Evolutionary conservation across 2,888 invertebrate genomes (phyloP), one percentile per base, ranked within the genome.

Genomic region (Himalopsyche tibetana): DNA sequence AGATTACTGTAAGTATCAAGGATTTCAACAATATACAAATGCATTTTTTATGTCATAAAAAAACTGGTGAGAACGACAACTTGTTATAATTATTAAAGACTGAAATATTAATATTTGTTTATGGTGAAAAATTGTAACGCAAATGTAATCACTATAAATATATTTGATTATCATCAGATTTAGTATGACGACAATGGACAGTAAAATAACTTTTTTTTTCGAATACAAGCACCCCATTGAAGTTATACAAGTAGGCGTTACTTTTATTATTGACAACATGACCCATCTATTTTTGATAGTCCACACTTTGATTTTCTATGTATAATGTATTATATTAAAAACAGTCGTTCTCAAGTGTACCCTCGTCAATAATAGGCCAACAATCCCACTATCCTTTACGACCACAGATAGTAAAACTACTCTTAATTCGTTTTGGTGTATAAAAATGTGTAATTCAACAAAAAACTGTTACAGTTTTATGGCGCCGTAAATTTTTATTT

Each of bases 341-440:
- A 36, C 74, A 36, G 36, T 36, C 11, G 11, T 36, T 38, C 38
- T 15, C 74, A 74, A 74, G 74, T 74, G 12, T 74, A 74, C 74
- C 74, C 74, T 36, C 28, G 36, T 12, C 36, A 74, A 74, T 74
- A 9, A 38, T 74, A 38, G 74, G 74, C 1, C 4, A 28, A 15
- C 36, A 28, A 38, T 28, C 19, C 28, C 36, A 74, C 38, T 12
- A 28, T 36, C 74, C 15, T 74, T 74, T 74, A 74, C 74, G 74
- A 74, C 4, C 74, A 36, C 74, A 36, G 74, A 63, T 28, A 74
- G 15, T 74, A 36, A 74, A 74, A 74, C 74, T 74, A 36, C 15
- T 74, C 74, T 74, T 74, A 36, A 74, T 74, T 74, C 74, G 28
- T 74, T 74, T 36, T 19, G 63, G 19, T 63, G 6, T 63, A 28